A percentile compares a stretch with the other conserved stretches of the same genome.
Evolutionary conservation across 2,797 vertebrate species (phyloP).

Genomic region (Microcaecilia unicolor): DNA sequence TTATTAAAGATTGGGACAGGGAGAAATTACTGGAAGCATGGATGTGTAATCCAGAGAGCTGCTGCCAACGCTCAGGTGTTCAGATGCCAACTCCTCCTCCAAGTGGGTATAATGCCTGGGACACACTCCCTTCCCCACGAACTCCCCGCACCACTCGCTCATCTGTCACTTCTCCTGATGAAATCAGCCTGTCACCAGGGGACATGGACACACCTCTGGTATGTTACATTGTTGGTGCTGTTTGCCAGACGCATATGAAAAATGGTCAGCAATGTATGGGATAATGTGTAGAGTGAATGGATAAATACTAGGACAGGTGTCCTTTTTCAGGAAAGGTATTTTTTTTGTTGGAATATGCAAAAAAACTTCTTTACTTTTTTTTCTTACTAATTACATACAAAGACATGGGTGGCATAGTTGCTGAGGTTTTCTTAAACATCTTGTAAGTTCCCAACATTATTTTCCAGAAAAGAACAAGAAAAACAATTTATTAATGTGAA

Average conservation of each 20-base stretch:
- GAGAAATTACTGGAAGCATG: conserved; percentile 96
- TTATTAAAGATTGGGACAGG: conserved; percentile 85
- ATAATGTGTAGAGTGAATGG: neutral
- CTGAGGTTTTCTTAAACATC: too few species aligned
- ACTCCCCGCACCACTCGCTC: conserved; percentile 87
- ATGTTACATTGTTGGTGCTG: conserved; percentile 15
- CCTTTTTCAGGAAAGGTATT: neutral
- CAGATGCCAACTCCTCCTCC: conserved; percentile 94
- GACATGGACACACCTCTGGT: conserved; percentile 81
- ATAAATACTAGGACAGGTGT: neutral
- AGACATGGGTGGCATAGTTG: too few species aligned
- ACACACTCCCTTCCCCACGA: conserved; percentile 85
- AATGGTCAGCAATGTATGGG: neutral
- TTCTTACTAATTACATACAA: neutral
- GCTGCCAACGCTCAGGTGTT: conserved; percentile 95
- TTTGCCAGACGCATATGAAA: neutral
- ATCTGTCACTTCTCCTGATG: conserved; percentile 86
- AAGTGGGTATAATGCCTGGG: conserved; percentile 91
- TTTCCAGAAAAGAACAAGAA: too few species aligned
- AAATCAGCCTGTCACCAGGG: conserved; percentile 81
- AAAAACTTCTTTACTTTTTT: neutral
- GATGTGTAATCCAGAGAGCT: conserved; percentile 91
- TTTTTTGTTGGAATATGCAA: neutral
- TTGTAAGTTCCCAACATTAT: too few species aligned
- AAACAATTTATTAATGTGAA: too few species aligned